These are phyloP conservation scores for Apotomis turbidana DNA, from an alignment of 2,888 invertebrate species.

Conservation along the genomic window DNA sequence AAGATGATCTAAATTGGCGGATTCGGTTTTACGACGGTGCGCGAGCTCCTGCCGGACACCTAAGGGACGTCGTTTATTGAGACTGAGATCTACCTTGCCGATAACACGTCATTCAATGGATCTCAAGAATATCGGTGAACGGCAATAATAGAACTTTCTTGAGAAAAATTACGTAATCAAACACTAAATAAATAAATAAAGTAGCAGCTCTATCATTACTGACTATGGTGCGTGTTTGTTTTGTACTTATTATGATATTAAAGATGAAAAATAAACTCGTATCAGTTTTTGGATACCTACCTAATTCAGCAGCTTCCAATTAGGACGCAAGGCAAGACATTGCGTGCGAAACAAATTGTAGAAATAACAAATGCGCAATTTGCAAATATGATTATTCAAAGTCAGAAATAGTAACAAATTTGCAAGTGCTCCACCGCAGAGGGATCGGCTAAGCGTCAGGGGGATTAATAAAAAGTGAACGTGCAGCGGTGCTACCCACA, in stretches of 20 bases:
- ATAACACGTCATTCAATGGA: constrained; percentile 29
- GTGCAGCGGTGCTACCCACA: constrained; percentile 33
- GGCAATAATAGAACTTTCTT: constrained; percentile 1
- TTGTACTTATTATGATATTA: too few species aligned
- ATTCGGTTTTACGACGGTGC: constrained; percentile 68
- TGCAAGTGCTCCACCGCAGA: constrained; percentile 30
- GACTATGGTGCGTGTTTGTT: too few species aligned
- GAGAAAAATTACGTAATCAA: background rate
- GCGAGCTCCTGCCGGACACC: constrained; percentile 49
- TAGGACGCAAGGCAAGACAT: background rate
- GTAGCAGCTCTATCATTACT: too few species aligned
- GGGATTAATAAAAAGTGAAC: constrained; percentile 36
- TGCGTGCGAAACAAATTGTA: constrained; percentile 17
- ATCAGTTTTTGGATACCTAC: background rate
- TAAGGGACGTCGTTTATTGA: constrained; percentile 44
- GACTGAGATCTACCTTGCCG: constrained; percentile 44
- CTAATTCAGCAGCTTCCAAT: constrained; percentile 11
- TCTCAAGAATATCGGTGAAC: constrained; percentile 9
- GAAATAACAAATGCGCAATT: constrained; percentile 37
- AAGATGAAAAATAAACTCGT: background rate
- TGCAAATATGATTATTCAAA: constrained; percentile 41
- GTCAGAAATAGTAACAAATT: constrained; percentile 41
- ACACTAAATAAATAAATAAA: background rate
- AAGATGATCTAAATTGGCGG: constrained; percentile 77
- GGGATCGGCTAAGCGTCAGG: constrained; percentile 30